A percentile compares a stretch with the other conserved stretches of the same genome.
Conservation (phyloP, 1,140 invertebrate genomes). For the Leptinotarsa texana region DNA sequence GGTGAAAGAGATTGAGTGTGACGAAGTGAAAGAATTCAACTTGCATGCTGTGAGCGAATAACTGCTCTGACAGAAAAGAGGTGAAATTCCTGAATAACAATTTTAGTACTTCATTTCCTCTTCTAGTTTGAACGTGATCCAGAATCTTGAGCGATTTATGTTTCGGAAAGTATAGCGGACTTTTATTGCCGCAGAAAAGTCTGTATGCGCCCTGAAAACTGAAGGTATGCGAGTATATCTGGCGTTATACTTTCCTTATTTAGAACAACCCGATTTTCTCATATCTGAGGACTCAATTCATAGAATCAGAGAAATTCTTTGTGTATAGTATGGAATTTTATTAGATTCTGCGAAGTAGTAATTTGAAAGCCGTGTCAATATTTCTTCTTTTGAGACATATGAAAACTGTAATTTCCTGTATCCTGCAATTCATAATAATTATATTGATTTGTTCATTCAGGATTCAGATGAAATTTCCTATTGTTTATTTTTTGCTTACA, state of each 20-base stretch:
- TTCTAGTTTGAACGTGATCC: constrained; percentile 7
- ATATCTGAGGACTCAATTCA: background rate
- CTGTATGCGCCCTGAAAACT: background rate
- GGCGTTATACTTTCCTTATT: background rate
- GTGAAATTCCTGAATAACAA: constrained; percentile 9
- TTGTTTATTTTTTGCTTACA: too few species aligned
- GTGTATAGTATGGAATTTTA: background rate
- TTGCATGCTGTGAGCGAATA: background rate
- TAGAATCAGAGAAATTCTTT: background rate
- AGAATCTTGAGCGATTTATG: constrained; percentile 13
- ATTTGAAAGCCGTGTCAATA: too few species aligned
- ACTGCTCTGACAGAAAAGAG: background rate
- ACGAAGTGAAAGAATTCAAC: too few species aligned
- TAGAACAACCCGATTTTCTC: background rate
- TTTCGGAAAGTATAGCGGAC: background rate
- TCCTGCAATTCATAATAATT: too few species aligned
- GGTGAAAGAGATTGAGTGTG: too few species aligned
- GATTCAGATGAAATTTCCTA: too few species aligned
- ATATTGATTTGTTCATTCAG: too few species aligned
- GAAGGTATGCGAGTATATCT: background rate
- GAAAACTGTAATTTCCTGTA: too few species aligned
- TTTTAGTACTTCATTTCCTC: constrained; percentile 10
- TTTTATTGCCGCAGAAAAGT: constrained; percentile 12
- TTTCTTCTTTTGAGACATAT: too few species aligned
- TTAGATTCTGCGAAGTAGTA: background rate